These are phyloP conservation scores for Phycodurus eques DNA, from an alignment of 2,113 vertebrate species.

Conservation along the genomic window DNA sequence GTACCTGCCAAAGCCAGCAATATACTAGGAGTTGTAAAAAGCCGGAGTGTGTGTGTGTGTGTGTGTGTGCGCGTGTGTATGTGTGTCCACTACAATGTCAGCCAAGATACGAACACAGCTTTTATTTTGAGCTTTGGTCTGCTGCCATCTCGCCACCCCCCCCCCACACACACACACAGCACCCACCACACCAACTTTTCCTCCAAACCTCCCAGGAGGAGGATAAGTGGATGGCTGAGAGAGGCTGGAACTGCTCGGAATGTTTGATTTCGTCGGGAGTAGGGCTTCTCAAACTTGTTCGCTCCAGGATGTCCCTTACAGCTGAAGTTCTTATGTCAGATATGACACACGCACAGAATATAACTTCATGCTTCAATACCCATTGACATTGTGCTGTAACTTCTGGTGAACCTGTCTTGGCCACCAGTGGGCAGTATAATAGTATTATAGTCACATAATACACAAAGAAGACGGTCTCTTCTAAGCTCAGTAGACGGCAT, in stretches of 20 bases:
- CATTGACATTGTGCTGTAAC: no score
- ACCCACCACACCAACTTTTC: background rate
- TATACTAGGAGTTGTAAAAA: slow-evolving; percentile 71
- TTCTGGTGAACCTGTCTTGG: no score
- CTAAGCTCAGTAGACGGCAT: no score
- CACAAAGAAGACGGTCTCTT: no score
- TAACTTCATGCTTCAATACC: no score
- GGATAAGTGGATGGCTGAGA: slow-evolving; percentile 38
- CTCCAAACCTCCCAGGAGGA: slow-evolving; percentile 33
- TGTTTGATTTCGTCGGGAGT: background rate
- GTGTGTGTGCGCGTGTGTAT: slow-evolving; percentile 18
- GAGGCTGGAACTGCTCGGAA: background rate
- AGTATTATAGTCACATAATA: no score
- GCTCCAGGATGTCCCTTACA: background rate
- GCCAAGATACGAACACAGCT: slow-evolving; percentile 74
- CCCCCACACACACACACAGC: no score
- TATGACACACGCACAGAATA: no score
- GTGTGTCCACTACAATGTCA: slow-evolving; percentile 68
- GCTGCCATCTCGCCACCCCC: slow-evolving; percentile 56
- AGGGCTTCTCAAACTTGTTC: background rate
- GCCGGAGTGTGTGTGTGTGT: slow-evolving; percentile 35
- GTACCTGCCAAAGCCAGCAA: slow-evolving; percentile 67
- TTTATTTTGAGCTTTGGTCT: slow-evolving; percentile 70
- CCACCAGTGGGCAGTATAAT: no score
- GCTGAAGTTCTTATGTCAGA: background rate